Evolutionary conservation across 2,888 invertebrate species (phyloP).

Genomic region (Rosalia funebris): DNA sequence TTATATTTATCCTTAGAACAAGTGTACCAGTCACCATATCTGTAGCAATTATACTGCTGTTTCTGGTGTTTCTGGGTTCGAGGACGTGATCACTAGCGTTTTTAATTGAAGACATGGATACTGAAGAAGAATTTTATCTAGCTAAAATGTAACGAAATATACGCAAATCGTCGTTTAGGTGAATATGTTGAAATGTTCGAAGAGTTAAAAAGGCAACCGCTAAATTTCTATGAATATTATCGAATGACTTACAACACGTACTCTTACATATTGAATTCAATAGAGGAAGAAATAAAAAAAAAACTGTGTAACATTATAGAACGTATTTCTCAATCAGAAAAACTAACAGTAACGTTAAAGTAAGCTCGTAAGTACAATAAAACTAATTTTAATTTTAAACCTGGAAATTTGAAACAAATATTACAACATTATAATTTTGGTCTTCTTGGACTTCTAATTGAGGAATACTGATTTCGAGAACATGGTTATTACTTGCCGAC

Average conservation of each 20-base stretch:
- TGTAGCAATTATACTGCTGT: too few species aligned
- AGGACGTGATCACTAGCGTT: neutral
- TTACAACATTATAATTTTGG: conserved; percentile 11
- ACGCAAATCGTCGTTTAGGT: conserved; percentile 5
- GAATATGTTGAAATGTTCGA: neutral
- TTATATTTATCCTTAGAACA: too few species aligned
- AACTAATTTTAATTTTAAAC: conserved; percentile 3
- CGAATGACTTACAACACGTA: conserved; percentile 26
- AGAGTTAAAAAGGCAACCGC: conserved; percentile 7
- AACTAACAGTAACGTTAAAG: conserved; percentile 23
- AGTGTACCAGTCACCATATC: too few species aligned
- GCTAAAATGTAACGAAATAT: neutral
- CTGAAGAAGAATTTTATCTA: conserved; percentile 2
- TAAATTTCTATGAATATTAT: too few species aligned
- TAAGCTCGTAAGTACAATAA: conserved; percentile 23
- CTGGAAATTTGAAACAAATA: conserved; percentile 17
- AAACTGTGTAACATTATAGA: conserved; percentile 19
- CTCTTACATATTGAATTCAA: conserved; percentile 15
- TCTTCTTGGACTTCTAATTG: neutral
- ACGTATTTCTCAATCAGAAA: conserved; percentile 23
- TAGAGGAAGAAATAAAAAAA: conserved; percentile 23
- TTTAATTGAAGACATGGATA: neutral
- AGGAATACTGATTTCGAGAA: neutral
- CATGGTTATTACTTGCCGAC: conserved; percentile 5
- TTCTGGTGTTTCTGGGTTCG: neutral